Evolutionary conservation across 2,113 vertebrate genomes (phyloP), one percentile per base, ranked within the genome.

Genomic region (Nyctibius bracteatus): DNA sequence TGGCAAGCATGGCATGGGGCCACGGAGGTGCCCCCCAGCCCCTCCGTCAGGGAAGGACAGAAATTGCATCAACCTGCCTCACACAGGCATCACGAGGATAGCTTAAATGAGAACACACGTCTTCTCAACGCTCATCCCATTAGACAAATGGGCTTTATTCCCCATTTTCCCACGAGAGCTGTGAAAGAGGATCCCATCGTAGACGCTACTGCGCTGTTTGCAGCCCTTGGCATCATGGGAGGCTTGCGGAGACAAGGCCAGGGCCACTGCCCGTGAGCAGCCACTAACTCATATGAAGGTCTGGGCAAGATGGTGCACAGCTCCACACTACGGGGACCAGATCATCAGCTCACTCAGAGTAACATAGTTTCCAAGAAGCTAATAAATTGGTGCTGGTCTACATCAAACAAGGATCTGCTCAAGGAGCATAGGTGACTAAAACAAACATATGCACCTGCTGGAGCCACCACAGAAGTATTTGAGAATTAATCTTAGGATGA

Each of bases 261-360:
- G 33, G 22, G 59, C 31, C 33, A 17, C 41, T 1, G 2, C 12
- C n/a, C 1, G 1, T 0, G 7, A 93, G 44, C 30, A 74, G 33
- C 33, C 35, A 35, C 8, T 9, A 3, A 37, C 16, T 39, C 12
- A 58, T 4, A 33, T 1, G 1, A 44, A 81, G 33, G 12, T 20
- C 41, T 51, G 31, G 30, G 28, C 9, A 27, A 75, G 41, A 22
- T 7, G 25, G 20, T 67, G 14, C 58, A 30, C 28, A 61, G n/a
- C 30, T 72, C 55, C 51, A 78, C 25, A 31, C 14, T 7, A 4
- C 0, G 4, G 63, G n/a, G 51, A 37, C 18, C 57, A 31, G 20
- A 33, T 11, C 43, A 6, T 16, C 46, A 74, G 37, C 51, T 54
- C 35, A 55, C 6, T 9, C 14, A 63, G 35, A 35, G 61, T 5